These are phyloP conservation scores for Apamea sordens DNA, from an alignment of 2,888 invertebrate genomes.

Conservation along the genomic window DNA sequence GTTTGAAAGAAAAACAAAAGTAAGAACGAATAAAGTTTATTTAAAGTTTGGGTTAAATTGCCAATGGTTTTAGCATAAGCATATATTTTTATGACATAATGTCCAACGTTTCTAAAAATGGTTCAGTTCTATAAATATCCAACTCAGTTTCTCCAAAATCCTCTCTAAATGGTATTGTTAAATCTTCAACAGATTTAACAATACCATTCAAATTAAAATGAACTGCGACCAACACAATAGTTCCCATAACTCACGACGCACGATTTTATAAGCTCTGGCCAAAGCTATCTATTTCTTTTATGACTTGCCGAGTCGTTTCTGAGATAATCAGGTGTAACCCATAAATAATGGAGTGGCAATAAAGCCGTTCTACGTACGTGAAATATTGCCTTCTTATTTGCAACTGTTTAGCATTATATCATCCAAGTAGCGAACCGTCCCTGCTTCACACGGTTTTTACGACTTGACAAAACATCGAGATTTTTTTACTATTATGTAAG, in stretches of 20 bases:
- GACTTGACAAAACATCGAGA: background rate
- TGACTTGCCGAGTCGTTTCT: conserved; percentile 58
- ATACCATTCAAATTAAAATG: background rate
- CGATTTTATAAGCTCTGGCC: conserved; percentile 55
- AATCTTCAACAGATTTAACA: background rate
- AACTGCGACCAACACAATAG: conserved; percentile 9
- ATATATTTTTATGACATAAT: too few relatives aligned
- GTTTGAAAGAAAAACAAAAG: background rate
- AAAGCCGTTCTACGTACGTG: conserved; percentile 50
- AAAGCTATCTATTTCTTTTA: conserved; percentile 63
- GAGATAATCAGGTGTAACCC: conserved; percentile 65
- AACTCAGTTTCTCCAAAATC: background rate
- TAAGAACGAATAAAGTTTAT: background rate
- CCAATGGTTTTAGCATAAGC: background rate
- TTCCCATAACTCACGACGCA: conserved; percentile 30
- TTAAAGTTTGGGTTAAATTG: background rate
- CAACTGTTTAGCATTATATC: conserved; percentile 56
- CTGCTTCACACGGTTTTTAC: background rate
- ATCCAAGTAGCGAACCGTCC: conserved; percentile 1
- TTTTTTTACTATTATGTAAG: background rate
- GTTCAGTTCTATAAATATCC: background rate
- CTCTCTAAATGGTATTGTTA: too few relatives aligned
- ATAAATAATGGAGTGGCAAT: conserved; percentile 65
- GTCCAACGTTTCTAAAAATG: background rate
- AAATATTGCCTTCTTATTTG: conserved; percentile 62